A percentile compares a stretch with the other conserved stretches of the same genome.
Evolutionary conservation across 2,113 vertebrate species (phyloP).

Genomic region (Dipodomys spectabilis): DNA sequence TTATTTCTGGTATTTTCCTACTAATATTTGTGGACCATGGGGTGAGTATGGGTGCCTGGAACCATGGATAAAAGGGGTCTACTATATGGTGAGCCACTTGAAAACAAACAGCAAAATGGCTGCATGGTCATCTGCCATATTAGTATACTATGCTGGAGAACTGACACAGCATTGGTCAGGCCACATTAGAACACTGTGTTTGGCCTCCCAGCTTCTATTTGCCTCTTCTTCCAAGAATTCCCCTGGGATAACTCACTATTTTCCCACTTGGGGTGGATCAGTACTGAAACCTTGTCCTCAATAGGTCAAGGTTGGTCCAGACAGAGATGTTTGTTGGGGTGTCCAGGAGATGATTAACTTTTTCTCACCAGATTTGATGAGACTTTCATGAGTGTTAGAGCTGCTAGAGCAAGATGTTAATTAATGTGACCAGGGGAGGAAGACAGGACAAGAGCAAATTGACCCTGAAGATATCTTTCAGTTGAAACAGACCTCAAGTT

Average conservation of each 20-base stretch:
- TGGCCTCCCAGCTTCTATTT: neutral
- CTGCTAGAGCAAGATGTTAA: neutral
- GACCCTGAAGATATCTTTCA: neutral
- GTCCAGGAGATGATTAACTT: neutral
- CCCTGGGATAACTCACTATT: neutral
- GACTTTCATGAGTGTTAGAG: neutral
- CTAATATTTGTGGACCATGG: too few relatives aligned
- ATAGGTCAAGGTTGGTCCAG: neutral
- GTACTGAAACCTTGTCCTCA: neutral
- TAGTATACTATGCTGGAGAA: neutral
- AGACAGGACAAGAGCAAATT: neutral
- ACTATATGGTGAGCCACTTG: too few relatives aligned
- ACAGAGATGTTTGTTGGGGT: neutral
- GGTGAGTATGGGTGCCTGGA: too few relatives aligned
- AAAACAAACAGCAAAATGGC: too few relatives aligned
- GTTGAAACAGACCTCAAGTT: neutral
- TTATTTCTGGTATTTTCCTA: too few relatives aligned
- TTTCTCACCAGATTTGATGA: neutral
- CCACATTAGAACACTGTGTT: neutral
- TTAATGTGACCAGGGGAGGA: neutral
- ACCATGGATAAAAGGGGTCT: too few relatives aligned
- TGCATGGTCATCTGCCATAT: neutral
- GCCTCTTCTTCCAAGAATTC: neutral
- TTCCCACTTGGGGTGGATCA: slow-evolving; percentile 13
- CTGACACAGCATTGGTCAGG: neutral